phyloP scores from a whole-genome alignment of 2,888 invertebrate species.

The Ectropis crepuscularia region DNA sequence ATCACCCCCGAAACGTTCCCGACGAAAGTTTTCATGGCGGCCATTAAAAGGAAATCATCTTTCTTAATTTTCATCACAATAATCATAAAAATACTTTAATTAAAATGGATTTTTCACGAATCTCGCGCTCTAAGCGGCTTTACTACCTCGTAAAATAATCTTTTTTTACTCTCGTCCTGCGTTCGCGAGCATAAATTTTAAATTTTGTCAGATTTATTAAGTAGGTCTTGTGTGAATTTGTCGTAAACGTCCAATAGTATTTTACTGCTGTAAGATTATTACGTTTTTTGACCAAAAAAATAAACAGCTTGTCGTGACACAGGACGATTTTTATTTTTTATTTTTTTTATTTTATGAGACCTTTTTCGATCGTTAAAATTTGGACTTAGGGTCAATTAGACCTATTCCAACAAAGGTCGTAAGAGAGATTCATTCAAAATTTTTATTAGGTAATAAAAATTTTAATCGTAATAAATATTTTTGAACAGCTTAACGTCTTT shows the following conservation, averaged over 20 bases:
- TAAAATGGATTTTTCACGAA: slow-evolving; percentile 73
- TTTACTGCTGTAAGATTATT: slow-evolving; percentile 74
- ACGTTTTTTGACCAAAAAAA: slow-evolving; percentile 63
- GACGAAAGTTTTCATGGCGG: slow-evolving; percentile 33
- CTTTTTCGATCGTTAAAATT: slow-evolving; percentile 62
- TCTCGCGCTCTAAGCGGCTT: slow-evolving; percentile 65
- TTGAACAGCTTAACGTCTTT: slow-evolving; percentile 40
- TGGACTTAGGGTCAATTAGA: slow-evolving; percentile 44
- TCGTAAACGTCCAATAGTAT: slow-evolving; percentile 79
- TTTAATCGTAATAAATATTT: slow-evolving; percentile 46
- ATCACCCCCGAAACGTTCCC: slow-evolving; percentile 29
- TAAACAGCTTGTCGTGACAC: slow-evolving; percentile 61
- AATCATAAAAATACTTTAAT: slow-evolving; percentile 67
- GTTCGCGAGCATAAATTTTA: slow-evolving; percentile 73
- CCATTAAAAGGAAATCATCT: slow-evolving; percentile 49
- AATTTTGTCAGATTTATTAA: slow-evolving; percentile 81
- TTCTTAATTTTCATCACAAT: slow-evolving; percentile 56
- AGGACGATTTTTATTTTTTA: slow-evolving; percentile 27
- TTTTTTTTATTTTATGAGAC: slow-evolving; percentile 53
- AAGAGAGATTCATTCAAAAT: slow-evolving; percentile 38
- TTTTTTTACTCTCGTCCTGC: slow-evolving; percentile 61
- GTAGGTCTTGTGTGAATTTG: slow-evolving; percentile 79
- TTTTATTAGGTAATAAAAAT: slow-evolving; percentile 40
- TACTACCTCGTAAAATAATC: slow-evolving; percentile 64
- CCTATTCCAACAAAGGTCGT: slow-evolving; percentile 40